These are phyloP conservation scores for Sebastes minor DNA, from an alignment of 2,797 vertebrate species.

Conservation along the genomic window DNA sequence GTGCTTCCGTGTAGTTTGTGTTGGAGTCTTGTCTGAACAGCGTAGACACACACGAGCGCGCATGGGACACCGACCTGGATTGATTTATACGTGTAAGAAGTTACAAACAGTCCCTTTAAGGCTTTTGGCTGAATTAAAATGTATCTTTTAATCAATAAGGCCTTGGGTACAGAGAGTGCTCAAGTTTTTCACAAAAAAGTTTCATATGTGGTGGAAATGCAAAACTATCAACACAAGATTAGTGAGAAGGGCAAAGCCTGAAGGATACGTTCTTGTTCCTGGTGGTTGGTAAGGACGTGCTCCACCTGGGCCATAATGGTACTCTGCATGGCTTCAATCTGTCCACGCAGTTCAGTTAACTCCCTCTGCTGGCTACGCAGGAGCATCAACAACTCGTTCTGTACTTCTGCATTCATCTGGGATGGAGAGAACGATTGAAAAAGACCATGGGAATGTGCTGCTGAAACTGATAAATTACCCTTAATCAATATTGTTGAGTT, in stretches of 20 bases:
- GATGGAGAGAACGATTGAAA: not conserved
- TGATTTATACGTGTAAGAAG: no score
- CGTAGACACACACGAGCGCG: no score
- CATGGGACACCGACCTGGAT: no score
- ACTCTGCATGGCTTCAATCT: conserved; percentile 91
- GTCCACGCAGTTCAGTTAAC: conserved; percentile 87
- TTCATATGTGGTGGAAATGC: not conserved
- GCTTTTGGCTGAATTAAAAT: not conserved
- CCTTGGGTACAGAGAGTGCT: not conserved
- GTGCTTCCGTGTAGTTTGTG: no score
- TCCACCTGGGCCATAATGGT: conserved; percentile 91
- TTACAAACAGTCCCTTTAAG: no score
- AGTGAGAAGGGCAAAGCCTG: not conserved
- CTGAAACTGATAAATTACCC: not conserved
- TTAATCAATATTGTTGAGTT: not conserved
- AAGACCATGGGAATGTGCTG: not conserved
- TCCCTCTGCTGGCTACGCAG: conserved; percentile 93
- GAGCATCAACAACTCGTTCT: conserved; percentile 91
- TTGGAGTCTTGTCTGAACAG: no score
- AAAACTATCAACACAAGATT: not conserved
- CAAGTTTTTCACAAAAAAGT: not conserved
- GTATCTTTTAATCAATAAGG: not conserved
- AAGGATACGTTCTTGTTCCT: conserved; percentile 98
- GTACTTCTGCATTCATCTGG: conserved; percentile 84
- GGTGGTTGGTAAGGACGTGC: conserved; percentile 87